Evolutionary conservation across 2,113 vertebrate species (phyloP).

Genomic region (Ceyx cyanopectus): DNA sequence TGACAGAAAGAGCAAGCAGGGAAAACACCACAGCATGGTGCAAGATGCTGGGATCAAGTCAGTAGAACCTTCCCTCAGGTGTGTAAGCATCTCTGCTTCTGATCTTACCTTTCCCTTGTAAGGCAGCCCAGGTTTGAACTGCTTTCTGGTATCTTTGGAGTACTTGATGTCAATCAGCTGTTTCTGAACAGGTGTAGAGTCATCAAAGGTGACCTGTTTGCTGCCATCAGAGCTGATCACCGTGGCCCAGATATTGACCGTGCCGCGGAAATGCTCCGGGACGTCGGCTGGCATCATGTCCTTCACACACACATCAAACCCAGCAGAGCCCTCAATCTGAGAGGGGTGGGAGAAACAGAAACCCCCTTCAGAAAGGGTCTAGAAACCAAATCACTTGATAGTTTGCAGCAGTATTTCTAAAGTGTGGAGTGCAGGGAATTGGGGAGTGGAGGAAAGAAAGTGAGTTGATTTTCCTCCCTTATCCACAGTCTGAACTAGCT

Average conservation of each 20-base stretch:
- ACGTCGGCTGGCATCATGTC: slow-evolving; percentile 92
- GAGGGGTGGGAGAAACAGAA: fast-evolving
- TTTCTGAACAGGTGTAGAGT: slow-evolving; percentile 90
- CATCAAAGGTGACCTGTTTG: slow-evolving; percentile 88
- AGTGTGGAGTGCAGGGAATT: neutral
- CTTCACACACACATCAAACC: slow-evolving; percentile 89
- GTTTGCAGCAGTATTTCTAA: neutral
- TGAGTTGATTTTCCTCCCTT: neutral
- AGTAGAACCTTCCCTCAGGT: neutral
- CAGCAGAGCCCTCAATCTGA: slow-evolving; percentile 87
- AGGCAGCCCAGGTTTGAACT: slow-evolving; percentile 93
- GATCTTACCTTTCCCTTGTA: slow-evolving; percentile 89
- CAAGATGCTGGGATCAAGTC: neutral
- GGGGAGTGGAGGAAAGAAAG: neutral
- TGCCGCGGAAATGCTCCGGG: slow-evolving; percentile 91
- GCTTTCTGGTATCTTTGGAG: slow-evolving; percentile 90
- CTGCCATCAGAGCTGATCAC: slow-evolving; percentile 87
- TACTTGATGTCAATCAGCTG: slow-evolving; percentile 94
- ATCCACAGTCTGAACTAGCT: neutral
- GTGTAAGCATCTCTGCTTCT: fast-evolving
- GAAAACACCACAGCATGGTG: neutral
- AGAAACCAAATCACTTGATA: neutral
- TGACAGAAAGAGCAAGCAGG: neutral
- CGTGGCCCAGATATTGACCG: slow-evolving; percentile 88
- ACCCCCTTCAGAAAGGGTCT: neutral